Evolutionary conservation across 1,140 invertebrate species (phyloP).

Genomic region (Drosophila simulans): DNA sequence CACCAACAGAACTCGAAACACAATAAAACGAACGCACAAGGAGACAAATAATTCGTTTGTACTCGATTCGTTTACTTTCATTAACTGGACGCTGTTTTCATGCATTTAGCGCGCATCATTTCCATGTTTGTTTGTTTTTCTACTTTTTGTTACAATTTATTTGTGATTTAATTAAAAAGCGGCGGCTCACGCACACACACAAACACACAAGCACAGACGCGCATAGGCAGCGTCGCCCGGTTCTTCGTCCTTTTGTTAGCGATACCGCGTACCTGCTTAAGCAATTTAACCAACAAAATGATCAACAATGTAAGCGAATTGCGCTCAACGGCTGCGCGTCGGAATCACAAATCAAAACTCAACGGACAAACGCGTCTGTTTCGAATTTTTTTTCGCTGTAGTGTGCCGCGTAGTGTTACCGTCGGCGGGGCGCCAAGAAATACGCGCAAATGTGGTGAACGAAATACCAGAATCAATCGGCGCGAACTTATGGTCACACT

Average conservation of each 20-base stretch:
- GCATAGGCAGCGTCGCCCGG: slow-evolving; percentile 36
- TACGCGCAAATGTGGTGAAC: neutral
- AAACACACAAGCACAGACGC: slow-evolving; percentile 3
- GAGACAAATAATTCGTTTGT: slow-evolving; percentile 45
- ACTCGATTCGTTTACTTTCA: slow-evolving; percentile 42
- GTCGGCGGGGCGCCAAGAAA: slow-evolving; percentile 1
- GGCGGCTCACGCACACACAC: slow-evolving; percentile 51
- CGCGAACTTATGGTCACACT: neutral
- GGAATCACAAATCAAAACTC: slow-evolving; percentile 57
- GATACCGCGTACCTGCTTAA: slow-evolving; percentile 4
- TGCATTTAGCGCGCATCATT: slow-evolving; percentile 38
- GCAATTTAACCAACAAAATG: slow-evolving; percentile 15
- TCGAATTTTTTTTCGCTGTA: slow-evolving; percentile 26
- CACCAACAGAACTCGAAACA: slow-evolving; percentile 27
- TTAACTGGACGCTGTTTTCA: slow-evolving; percentile 36
- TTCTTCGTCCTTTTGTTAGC: neutral
- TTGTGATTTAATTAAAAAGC: slow-evolving; percentile 66
- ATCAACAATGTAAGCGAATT: slow-evolving; percentile 40
- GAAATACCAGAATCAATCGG: neutral
- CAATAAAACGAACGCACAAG: slow-evolving; percentile 34
- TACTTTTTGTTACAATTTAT: slow-evolving; percentile 29
- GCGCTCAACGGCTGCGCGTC: slow-evolving; percentile 57
- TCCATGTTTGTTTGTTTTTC: slow-evolving; percentile 1
- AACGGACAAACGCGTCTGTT: slow-evolving; percentile 71
- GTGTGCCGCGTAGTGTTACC: slow-evolving; percentile 35